Percentiles rank a stretch among this genome's conserved stretches.
Evolutionary conservation across 2,888 invertebrate genomes (phyloP).

Genomic region (Acronicta psi): DNA sequence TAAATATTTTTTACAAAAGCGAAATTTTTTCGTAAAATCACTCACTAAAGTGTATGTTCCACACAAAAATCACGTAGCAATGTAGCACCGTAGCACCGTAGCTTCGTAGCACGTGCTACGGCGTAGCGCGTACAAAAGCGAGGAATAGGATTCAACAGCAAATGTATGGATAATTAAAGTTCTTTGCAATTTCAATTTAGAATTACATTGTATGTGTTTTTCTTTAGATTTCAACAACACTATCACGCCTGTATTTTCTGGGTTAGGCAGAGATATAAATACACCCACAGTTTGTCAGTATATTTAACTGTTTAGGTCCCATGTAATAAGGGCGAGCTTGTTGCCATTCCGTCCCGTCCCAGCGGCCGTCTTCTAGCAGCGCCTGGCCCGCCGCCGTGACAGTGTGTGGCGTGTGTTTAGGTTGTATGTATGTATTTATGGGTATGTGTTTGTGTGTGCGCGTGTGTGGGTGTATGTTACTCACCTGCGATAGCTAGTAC

Average conservation of each 20-base stretch:
- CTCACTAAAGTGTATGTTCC: constrained; percentile 22
- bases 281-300: no score
- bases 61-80: constrained; percentile 49
- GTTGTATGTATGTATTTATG: background rate
- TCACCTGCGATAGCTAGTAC: constrained; percentile 95
- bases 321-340: no score
- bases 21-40: constrained; percentile 27
- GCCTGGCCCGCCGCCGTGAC: background rate
- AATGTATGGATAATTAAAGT: constrained; percentile 31
- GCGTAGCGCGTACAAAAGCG: constrained; percentile 40
- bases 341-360: no score
- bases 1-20: constrained; percentile 14
- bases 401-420: no score
- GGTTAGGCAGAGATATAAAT: no score
- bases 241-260: no score
- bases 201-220: no score
- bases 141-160: constrained; percentile 43
- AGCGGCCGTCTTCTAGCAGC: no score
- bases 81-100: constrained; percentile 21
- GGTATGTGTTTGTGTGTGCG: no score
- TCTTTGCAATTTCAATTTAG: no score
- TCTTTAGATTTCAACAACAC: no score
- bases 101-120: constrained; percentile 64
- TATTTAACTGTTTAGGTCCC: no score
- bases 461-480: constrained; percentile 58